A percentile compares a stretch with the other conserved stretches of the same genome.
Evolutionary conservation across 2,888 invertebrate genomes (phyloP).

Genomic region (Phalangium opilio): DNA sequence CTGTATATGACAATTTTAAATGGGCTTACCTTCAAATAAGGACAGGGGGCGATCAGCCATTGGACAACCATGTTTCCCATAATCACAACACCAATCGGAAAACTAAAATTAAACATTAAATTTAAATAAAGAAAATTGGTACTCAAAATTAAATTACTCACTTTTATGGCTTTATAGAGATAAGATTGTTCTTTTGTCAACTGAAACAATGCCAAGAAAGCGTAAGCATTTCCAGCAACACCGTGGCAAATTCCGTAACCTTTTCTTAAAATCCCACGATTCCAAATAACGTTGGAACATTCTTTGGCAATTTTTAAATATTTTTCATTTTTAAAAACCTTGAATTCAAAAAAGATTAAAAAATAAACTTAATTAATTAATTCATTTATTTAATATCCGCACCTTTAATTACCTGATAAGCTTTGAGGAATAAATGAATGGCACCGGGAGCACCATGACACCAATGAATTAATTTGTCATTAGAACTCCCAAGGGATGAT

Average conservation of each 20-base stretch:
- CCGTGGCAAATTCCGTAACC: conserved; percentile 82
- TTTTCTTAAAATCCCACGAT: conserved; percentile 59
- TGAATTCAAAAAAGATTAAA: conserved; percentile 18
- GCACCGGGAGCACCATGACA: conserved; percentile 88
- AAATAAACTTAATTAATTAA: neutral
- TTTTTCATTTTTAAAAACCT: conserved; percentile 50
- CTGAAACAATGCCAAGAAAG: conserved; percentile 60
- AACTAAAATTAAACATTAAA: conserved; percentile 6
- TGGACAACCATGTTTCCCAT: conserved; percentile 43
- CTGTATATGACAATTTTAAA: too few species aligned
- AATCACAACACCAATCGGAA: conserved; percentile 50
- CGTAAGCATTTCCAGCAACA: conserved; percentile 69
- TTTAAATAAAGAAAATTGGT: neutral
- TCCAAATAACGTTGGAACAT: conserved; percentile 64
- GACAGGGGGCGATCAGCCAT: conserved; percentile 66
- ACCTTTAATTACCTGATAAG: conserved; percentile 50
- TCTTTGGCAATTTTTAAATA: conserved; percentile 52
- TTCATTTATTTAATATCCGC: too few species aligned
- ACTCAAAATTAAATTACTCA: conserved; percentile 18
- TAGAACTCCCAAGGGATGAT: conserved; percentile 47
- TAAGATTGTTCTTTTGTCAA: conserved; percentile 48
- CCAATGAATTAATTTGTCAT: conserved; percentile 74
- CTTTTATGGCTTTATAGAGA: conserved; percentile 49
- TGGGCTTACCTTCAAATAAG: conserved; percentile 68
- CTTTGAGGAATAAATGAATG: conserved; percentile 44